Evolutionary conservation across 92 coral and sea anemone genomes (phyloP).

Genomic region (Phenganax stokvisi): DNA sequence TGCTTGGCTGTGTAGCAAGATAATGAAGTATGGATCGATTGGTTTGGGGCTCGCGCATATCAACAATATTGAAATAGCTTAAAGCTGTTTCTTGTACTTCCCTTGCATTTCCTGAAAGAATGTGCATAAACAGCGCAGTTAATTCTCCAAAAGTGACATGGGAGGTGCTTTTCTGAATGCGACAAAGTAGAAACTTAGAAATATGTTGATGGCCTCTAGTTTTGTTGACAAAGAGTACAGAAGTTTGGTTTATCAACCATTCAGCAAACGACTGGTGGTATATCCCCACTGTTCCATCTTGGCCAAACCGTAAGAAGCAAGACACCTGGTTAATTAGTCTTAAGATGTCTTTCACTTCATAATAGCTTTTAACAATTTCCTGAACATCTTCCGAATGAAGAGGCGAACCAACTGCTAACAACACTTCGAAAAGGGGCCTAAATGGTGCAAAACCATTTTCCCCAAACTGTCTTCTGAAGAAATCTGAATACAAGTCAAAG

Average conservation of each 20-base stretch:
- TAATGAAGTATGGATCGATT: slow-evolving; percentile 44
- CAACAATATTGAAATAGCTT: slow-evolving; percentile 21
- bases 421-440: slow-evolving; percentile 52
- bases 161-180: not conserved
- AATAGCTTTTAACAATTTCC: slow-evolving; percentile 37
- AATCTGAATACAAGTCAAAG: slow-evolving; percentile 27
- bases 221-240: slow-evolving; percentile 22
- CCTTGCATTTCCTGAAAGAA: slow-evolving; percentile 19
- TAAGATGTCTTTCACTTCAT: slow-evolving; percentile 17
- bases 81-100: not conserved
- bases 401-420: slow-evolving; percentile 51
- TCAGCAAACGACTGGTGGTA: slow-evolving; percentile 49
- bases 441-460: slow-evolving; percentile 31
- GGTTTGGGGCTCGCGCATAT: slow-evolving; percentile 29
- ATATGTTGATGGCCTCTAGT: slow-evolving; percentile 36
- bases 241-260: slow-evolving; percentile 52
- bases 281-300: slow-evolving; percentile 43
- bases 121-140: slow-evolving; percentile 35
- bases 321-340: slow-evolving; percentile 20
- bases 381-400: slow-evolving; percentile 42
- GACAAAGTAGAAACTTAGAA: slow-evolving; percentile 4
- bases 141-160: slow-evolving; percentile 15
- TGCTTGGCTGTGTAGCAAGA: slow-evolving; percentile 47
- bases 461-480: slow-evolving; percentile 30
- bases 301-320: slow-evolving; percentile 41